Evolutionary conservation across 2,113 vertebrate genomes (phyloP).

Genomic region (Cynocephalus volans): DNA sequence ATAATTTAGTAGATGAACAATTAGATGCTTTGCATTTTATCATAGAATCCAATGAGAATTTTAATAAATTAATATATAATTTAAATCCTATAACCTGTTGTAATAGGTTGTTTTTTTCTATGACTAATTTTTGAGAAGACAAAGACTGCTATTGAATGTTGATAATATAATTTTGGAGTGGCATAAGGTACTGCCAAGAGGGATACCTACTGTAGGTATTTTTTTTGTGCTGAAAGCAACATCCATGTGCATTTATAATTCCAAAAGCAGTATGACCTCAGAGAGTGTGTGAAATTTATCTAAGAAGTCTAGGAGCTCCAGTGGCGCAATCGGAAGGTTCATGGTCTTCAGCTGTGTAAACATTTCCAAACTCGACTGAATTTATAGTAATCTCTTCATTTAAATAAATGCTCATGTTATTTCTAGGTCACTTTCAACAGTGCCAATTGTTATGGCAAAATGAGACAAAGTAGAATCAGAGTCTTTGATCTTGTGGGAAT

Average conservation of each 20-base stretch:
- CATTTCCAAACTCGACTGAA: conserved; percentile 59
- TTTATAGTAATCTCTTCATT: conserved; percentile 71
- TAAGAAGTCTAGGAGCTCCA: not conserved
- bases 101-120: conserved; percentile 23
- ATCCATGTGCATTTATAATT: conserved; percentile 19
- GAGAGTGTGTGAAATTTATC: conserved; percentile 69
- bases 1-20: not conserved
- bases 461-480: not conserved
- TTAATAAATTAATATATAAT: conserved; percentile 17
- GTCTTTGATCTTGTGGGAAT: not conserved
- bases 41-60: conserved; percentile 1
- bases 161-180: conserved; percentile 26
- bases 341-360: conserved; percentile 67
- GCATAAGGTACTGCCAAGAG: not conserved
- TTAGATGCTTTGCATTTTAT: conserved; percentile 42
- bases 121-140: not conserved
- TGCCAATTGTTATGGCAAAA: not conserved
- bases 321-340: not conserved
- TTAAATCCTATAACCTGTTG: not conserved
- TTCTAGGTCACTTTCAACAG: not conserved
- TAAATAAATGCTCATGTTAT: conserved; percentile 63
- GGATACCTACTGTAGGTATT: not conserved
- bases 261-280: conserved; percentile 42
- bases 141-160: not conserved
- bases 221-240: not conserved